Evolutionary conservation across 2,113 vertebrate species (phyloP).

Genomic region (Pteruthius melanotis): DNA sequence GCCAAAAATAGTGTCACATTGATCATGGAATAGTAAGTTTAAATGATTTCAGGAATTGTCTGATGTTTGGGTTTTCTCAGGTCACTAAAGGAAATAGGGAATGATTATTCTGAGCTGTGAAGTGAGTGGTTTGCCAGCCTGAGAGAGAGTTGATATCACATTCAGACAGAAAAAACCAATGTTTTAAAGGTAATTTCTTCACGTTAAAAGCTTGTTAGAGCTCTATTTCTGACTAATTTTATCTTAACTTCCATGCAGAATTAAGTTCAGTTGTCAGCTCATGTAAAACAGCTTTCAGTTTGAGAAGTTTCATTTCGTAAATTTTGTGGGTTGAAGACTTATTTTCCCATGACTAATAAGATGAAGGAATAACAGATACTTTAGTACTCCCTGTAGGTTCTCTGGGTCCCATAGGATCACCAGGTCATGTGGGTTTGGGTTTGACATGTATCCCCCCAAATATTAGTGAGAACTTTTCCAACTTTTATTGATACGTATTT

Average conservation of each 20-base stretch:
- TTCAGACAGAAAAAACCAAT: not conserved
- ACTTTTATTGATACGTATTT: not conserved
- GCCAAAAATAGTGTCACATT: slow-evolving; percentile 81
- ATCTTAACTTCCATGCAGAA: not conserved
- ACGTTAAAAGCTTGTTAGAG: not conserved
- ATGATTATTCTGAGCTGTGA: not conserved
- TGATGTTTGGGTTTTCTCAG: not conserved
- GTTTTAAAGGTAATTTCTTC: not conserved
- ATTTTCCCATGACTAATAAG: not conserved
- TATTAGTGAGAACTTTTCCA: not conserved
- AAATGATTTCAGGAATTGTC: not conserved
- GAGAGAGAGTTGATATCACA: not conserved
- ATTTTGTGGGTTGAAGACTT: not conserved
- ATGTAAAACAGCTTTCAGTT: not conserved
- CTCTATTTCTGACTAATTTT: not conserved
- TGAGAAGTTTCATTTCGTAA: not conserved
- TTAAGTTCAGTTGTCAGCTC: not conserved
- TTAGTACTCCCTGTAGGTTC: not conserved
- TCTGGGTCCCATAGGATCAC: not conserved
- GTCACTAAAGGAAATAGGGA: not conserved
- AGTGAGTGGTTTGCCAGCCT: not conserved
- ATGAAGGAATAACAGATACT: not conserved
- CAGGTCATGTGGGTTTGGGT: not conserved
- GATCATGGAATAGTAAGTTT: slow-evolving; percentile 89
- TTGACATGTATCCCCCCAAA: not conserved